Evolutionary conservation across 2,797 vertebrate species (phyloP).

Genomic region (Gallinago stenura): DNA sequence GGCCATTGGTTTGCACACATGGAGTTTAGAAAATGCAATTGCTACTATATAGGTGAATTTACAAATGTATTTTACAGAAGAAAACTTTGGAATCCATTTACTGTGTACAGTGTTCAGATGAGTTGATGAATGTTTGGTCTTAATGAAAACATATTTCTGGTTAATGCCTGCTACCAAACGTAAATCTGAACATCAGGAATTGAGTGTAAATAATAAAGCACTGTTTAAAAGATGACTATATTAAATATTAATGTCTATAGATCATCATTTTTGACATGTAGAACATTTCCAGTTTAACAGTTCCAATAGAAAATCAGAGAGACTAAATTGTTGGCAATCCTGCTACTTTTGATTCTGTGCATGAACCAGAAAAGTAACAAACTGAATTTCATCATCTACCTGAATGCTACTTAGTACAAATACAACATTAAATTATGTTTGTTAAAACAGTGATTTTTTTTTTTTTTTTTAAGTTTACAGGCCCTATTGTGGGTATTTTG

Average conservation of each 20-base stretch:
- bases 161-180: neutral
- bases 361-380: neutral
- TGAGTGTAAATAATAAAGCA: neutral
- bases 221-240: neutral
- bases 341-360: neutral
- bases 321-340: neutral
- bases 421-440: neutral
- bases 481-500: neutral
- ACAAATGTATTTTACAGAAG: neutral
- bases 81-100: neutral
- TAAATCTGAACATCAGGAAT: neutral
- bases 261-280: neutral
- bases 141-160: neutral
- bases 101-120: accelerated
- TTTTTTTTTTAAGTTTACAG: neutral
- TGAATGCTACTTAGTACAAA: neutral
- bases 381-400: neutral
- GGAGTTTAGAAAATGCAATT: neutral
- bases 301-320: neutral
- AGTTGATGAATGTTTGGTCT: neutral
- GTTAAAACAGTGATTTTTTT: neutral
- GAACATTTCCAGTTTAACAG: neutral
- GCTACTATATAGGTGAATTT: neutral
- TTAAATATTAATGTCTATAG: neutral
- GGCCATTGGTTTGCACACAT: neutral